Conservation (phyloP, 2,888 invertebrate species). For the Leptopterna dolabrata region DNA sequence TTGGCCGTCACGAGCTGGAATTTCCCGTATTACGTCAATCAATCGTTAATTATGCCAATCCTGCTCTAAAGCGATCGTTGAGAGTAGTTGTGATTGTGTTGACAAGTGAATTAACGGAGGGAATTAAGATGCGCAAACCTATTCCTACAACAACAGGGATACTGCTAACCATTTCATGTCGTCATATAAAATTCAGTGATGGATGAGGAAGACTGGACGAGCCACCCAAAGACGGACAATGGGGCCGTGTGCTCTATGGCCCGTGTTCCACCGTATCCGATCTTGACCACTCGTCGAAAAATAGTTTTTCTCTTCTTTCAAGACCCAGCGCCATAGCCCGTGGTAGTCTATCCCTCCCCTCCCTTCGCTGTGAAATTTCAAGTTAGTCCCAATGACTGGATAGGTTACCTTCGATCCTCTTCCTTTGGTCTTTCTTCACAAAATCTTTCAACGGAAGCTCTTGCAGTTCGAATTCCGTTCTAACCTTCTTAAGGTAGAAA, state of each 20-base stretch:
- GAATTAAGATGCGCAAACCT: no score
- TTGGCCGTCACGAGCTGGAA: no score
- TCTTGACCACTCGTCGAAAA: conserved; percentile 22
- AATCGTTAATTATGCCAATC: no score
- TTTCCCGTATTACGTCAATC: no score
- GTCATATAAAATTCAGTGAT: not conserved
- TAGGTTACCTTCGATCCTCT: not conserved
- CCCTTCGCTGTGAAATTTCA: conserved; percentile 25
- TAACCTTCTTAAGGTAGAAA: no score
- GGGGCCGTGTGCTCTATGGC: conserved; percentile 40
- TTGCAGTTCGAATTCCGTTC: no score
- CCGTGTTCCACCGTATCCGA: conserved; percentile 42
- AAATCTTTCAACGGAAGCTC: not conserved
- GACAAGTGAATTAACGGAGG: no score
- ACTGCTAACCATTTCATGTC: no score
- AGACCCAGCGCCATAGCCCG: conserved; percentile 16
- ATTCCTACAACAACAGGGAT: no score
- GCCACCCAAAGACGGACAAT: conserved; percentile 16
- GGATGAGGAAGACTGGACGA: not conserved
- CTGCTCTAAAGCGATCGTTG: no score
- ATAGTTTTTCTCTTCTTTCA: not conserved
- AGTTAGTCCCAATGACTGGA: conserved; percentile 4
- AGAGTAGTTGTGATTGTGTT: no score
- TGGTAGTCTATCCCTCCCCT: not conserved
- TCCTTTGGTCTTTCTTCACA: not conserved